These are phyloP conservation scores for Aldabrachelys gigantea DNA, from an alignment of 2,113 vertebrate species.

Conservation along the genomic window DNA sequence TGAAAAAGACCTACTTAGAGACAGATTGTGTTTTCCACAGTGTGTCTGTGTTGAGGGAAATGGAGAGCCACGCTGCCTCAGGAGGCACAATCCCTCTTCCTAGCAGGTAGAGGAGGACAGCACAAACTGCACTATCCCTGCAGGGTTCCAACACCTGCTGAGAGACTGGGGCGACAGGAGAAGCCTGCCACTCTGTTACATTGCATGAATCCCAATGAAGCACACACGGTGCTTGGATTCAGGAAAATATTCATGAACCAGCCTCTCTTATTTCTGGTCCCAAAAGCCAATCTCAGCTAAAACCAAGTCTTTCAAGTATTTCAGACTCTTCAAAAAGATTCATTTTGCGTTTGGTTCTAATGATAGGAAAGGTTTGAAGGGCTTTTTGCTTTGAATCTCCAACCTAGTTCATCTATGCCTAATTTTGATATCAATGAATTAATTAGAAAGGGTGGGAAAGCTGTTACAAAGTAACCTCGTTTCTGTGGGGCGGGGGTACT, in stretches of 20 bases:
- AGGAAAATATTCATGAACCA: conserved; percentile 23
- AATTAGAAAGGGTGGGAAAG: conserved; percentile 1
- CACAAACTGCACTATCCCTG: neutral
- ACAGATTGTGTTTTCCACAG: neutral
- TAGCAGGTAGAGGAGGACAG: neutral
- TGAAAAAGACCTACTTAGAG: neutral
- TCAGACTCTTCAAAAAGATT: neutral
- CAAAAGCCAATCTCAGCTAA: neutral
- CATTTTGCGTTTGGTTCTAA: neutral
- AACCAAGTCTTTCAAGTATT: neutral
- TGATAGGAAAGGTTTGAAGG: neutral
- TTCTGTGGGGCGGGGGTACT: neutral
- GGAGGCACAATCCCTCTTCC: neutral
- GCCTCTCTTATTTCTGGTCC: neutral
- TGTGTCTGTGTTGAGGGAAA: neutral
- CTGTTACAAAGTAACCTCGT: neutral
- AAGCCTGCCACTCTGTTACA: neutral
- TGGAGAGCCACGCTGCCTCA: conserved; percentile 8
- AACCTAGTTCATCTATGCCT: neutral
- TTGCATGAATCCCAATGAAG: conserved; percentile 45
- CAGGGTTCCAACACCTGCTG: neutral
- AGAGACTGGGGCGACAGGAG: neutral
- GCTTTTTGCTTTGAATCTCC: neutral
- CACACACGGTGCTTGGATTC: conserved; percentile 21
- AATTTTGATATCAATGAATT: neutral